phyloP scores from a whole-genome alignment of 2,113 vertebrate genomes.

The Oreochromis aureus region DNA sequence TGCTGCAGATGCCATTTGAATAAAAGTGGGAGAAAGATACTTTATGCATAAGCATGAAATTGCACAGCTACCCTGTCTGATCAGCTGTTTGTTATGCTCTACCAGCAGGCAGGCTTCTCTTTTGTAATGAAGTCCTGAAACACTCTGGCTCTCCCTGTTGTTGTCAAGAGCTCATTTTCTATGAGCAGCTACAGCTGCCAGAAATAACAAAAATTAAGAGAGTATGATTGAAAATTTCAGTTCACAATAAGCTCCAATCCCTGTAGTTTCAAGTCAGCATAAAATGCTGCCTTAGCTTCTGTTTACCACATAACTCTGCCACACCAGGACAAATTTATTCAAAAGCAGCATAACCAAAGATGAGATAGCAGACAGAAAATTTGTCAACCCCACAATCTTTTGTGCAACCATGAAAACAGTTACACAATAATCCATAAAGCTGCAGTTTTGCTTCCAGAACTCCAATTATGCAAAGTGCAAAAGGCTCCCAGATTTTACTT shows the following conservation, averaged over 20 bases:
- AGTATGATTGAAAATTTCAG: background rate
- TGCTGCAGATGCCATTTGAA: slow-evolving; percentile 22
- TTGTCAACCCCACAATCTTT: slow-evolving; percentile 8
- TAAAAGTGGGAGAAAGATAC: slow-evolving; percentile 1
- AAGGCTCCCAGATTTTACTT: background rate
- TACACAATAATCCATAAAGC: slow-evolving; percentile 28
- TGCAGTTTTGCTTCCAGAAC: slow-evolving; percentile 3
- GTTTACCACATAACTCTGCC: background rate
- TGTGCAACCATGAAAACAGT: slow-evolving; percentile 20
- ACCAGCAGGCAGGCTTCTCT: slow-evolving; percentile 21
- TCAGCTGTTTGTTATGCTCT: slow-evolving; percentile 43
- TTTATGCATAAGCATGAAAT: slow-evolving; percentile 56
- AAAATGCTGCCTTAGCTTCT: background rate
- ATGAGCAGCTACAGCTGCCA: slow-evolving; percentile 78
- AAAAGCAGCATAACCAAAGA: background rate
- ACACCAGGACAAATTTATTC: background rate
- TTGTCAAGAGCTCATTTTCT: slow-evolving; percentile 66
- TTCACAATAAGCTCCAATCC: background rate
- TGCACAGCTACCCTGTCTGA: slow-evolving; percentile 25
- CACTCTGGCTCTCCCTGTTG: slow-evolving; percentile 55
- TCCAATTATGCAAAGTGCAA: background rate
- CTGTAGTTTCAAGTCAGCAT: background rate
- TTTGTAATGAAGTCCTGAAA: slow-evolving; percentile 57
- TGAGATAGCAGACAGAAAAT: background rate
- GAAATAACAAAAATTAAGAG: slow-evolving; percentile 25